Evolutionary conservation across 2,888 invertebrate species (phyloP), one percentile per base, ranked within the genome.

Genomic region (Fissipunctia ypsillon): DNA sequence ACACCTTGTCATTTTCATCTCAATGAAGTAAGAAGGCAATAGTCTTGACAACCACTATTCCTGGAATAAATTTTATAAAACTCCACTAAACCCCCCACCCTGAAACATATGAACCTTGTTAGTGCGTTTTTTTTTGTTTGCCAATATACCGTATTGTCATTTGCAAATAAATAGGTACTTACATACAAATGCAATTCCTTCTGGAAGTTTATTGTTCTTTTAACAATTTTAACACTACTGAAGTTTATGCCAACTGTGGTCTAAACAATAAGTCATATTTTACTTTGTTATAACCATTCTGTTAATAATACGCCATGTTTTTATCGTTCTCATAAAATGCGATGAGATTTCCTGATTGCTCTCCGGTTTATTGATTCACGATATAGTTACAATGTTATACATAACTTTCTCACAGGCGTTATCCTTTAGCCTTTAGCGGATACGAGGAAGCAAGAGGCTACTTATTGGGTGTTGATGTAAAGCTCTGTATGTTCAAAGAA

Each of bases 321-420:
- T 93, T 91, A 86, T 72, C 84, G 86, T 83, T 85, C 86, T 87
- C 90, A 90, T 93, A 93, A 94, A 94, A 86, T 87, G 78, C 73
- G 86, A 90, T 88, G 88, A 84, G 85, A 82, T 90, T 92, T 92
- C 91, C 91, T 91, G 91, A 93, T 93, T 91, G 90, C 90, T 87
- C 89, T 90, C 85, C 79, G 84, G 80, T 91, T 92, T 91, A 93
- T 92, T 90, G 88, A 81, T 86, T 84, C 85, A 81, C 80, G 76
- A 83, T 85, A 79, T 82, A 73, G 80, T 86, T 91, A 91, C 92
- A 91, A 90, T 89, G 92, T 91, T 87, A 83, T 81, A 80, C 84
- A 76, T 84, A 65, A 69, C 70, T 79, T 72, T 84, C 75, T 76
- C 70, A 80, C 79, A 69, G 67, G 67, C 73, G 69, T 76, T 76